Base-by-base conservation (phyloP, 1,140 invertebrate species). In the Drosophila nikananu region DNA sequence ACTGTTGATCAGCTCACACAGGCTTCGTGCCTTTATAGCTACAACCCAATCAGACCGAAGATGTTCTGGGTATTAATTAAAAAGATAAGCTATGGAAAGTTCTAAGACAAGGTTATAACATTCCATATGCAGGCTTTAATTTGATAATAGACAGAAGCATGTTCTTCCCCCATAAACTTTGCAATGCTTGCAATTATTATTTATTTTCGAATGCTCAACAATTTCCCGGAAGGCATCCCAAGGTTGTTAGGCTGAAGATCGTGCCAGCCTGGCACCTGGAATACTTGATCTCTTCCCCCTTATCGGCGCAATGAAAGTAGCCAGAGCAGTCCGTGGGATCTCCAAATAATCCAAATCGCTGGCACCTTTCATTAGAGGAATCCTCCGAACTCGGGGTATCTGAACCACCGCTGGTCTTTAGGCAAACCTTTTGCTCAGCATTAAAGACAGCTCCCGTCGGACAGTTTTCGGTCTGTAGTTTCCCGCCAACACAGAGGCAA, bases 291-390 rank as follows among this genome's bases (percentile, higher is more conserved):
- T 51, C 19, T 0, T 17, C 55, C 1, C 63, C 65, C 35, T 71
- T 87, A 0, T 7, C 49, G 10, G 12, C 25, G 25, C 83, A 87
- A 46, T 62, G 62, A 52, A 66, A 87, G 46, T 49, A 87, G 0
- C 63, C 48, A n/a, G 64, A 55, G 39, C 84, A 87, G 35, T 87
- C 44, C 6, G 55, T 62, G 2, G 82, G 59, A 12, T 87, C 84
- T 0, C 52, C 83, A 13, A 55, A 51, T 19, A 83, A 21, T 4
- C 83, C 83, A 17, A 15, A 19, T 4, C 72, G 65, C 39, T 77
- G 60, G 23, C 83, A 87, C 9, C 51, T 65, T 15, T 23, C 58
- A 6, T 42, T 58, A 8, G 60, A 21, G 7, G 39, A 30, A 13
- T 12, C 32, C 3, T 0, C 15, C 13, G 30, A 32, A 10, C 30